Evolutionary conservation across 2,797 vertebrate genomes (phyloP), one percentile per base, ranked within the genome.

Genomic region (Cuniculus paca): DNA sequence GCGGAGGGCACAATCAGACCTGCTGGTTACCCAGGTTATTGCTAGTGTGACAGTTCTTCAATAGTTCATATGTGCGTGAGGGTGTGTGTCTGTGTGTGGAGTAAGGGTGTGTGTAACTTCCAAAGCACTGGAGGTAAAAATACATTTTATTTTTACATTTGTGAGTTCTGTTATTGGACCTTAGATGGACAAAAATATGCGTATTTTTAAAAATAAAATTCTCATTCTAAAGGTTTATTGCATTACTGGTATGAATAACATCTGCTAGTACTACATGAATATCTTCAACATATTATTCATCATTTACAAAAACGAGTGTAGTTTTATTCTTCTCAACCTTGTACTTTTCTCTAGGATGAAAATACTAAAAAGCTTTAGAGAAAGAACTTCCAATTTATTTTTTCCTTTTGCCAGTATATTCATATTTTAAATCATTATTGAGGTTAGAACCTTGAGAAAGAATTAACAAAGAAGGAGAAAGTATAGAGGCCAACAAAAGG

Each of bases 131-230:
- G 70, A 61, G 82, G 63, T 77, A 84, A 84, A 87, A 79, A 80
- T 60, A 68, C 48, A 65, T 86, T 96, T 95, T 80, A 34, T 39
- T 90, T 31, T 90, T 88, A 39, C 0, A 63, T 63, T 96, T 86
- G 19, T 6, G 9, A 48, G n/a, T 86, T 94, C 79, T 95, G 34
- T 82, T 80, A 72, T 70, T 78, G 87, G 16, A 89, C 11, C 14
- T 77, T 83, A 63, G 34, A 58, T 60, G 45, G 50, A 77, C 70
- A 83, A 82, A 95, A 93, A 87, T 84, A 17, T 34, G 14, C 39
- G 6, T 60, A 26, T 50, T 86, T 92, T 95, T 90, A 80, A 77
- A 95, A 93, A 79, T 83, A 86, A 86, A 94, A 77, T 52, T 70
- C 36, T 79, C 48, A 50, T 72, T 93, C n/a, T 14, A 48, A 78